phyloP scores from a whole-genome alignment of 2,888 invertebrate species.

The Pseudolycoriella hygida region DNA sequence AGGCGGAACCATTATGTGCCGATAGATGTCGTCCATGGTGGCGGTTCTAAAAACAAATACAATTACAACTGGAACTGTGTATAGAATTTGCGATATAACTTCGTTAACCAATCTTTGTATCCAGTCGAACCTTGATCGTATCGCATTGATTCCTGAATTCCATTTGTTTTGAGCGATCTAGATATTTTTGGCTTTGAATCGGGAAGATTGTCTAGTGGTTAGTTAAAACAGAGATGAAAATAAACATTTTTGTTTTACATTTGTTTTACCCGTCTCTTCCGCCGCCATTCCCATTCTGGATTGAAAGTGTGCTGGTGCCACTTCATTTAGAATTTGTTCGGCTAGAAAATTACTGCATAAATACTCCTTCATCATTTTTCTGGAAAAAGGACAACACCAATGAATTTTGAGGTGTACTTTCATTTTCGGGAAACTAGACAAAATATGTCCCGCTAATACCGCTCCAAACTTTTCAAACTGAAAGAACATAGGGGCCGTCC shows the following conservation, averaged over 20 bases:
- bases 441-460: too few relatives aligned
- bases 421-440: too few relatives aligned
- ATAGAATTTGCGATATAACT: too few relatives aligned
- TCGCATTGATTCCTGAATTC: slow-evolving; percentile 31
- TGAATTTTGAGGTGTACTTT: too few relatives aligned
- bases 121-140: slow-evolving; percentile 52
- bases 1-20: slow-evolving; percentile 22
- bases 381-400: too few relatives aligned
- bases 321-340: slow-evolving; percentile 49
- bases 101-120: slow-evolving; percentile 58
- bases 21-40: slow-evolving; percentile 49
- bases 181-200: slow-evolving; percentile 16
- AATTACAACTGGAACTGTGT: too few relatives aligned
- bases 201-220: slow-evolving; percentile 8
- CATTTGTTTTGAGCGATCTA: slow-evolving; percentile 8
- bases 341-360: slow-evolving; percentile 56
- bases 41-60: too few relatives aligned
- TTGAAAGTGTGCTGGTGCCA: slow-evolving; percentile 23
- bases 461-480: too few relatives aligned
- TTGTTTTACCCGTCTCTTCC: neutral
- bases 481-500: too few relatives aligned
- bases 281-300: slow-evolving; percentile 11
- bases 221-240: neutral
- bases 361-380: slow-evolving; percentile 63
- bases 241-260: neutral